Base-by-base conservation (phyloP, 2,113 vertebrate species). In the Todiramphus chloris region DNA sequence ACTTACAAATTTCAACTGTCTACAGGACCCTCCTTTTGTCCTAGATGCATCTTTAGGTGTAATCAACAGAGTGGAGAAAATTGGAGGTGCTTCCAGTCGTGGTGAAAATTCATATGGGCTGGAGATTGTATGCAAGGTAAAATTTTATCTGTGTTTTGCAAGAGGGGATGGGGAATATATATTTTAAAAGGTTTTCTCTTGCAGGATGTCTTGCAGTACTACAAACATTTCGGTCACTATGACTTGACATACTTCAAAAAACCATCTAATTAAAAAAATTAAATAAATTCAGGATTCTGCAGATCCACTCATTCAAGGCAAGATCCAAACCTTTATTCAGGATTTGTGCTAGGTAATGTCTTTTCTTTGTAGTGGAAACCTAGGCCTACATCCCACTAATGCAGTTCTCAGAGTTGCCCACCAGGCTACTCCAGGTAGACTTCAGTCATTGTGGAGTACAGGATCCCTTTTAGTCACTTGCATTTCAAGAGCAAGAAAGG, bases 11-110 rank as follows among this genome's bases (percentile, higher is more conserved):
- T 90, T 89, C 93, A 95, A 95, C 91, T 89, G 70, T 97, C 86
- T 89, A 28, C 92, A 99, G 99, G 99, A 99, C 56, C 99, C 99
- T 41, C 97, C 98, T n/a, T 99, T 99, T 98, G 98, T 99, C 94
- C 96, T 99, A 96, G 99, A 99, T 97, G 97, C 99, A 75, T 99
- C 99, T 72, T 98, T 99, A 56, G 99, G 99, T 70, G 99, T 99
- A 76, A 98, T 99, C 96, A 99, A 98, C 97, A 98, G 98, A 94
- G 98, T 99, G 93, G 99, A 99, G 96, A 99, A 99, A 98, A 99
- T 99, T 67, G 99, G 99, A 82, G 98, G 98, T 11, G 98, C 98
- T 76, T 99, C 99, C 17, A 99, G 97, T 92, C 98, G 99, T 0
- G 99, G 99, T 44, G 99, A 99, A 68, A 98, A 99, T 86, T 99